Conservation (phyloP, 2,113 vertebrate species). For the Oryzias woworae region DNA sequence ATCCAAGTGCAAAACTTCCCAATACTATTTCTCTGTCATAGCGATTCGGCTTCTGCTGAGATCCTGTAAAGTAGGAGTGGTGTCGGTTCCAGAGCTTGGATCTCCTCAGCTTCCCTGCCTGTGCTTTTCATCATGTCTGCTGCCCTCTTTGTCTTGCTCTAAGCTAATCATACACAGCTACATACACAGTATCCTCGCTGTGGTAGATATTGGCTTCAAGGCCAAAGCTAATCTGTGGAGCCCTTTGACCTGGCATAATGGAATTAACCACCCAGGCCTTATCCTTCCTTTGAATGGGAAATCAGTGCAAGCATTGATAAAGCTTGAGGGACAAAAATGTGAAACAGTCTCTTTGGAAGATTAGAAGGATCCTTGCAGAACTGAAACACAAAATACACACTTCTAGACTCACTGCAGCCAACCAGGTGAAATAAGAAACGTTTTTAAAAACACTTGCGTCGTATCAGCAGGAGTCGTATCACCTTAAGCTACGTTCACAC, state of each 20-base stretch:
- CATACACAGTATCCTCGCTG: slow-evolving; percentile 18
- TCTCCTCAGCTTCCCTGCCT: slow-evolving; percentile 13
- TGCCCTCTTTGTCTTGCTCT: slow-evolving; percentile 34
- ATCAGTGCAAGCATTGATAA: slow-evolving; percentile 21
- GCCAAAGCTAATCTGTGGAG: slow-evolving; percentile 46
- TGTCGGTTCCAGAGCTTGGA: neutral
- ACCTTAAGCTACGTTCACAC: too few species aligned
- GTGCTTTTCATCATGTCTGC: slow-evolving; percentile 22
- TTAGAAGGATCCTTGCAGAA: neutral
- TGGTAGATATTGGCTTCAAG: slow-evolving; percentile 33
- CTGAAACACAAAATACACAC: too few species aligned
- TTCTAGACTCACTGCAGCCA: too few species aligned
- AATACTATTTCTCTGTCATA: slow-evolving; percentile 28
- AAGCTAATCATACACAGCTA: slow-evolving; percentile 39
- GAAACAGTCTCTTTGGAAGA: neutral
- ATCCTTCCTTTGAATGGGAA: slow-evolving; percentile 28
- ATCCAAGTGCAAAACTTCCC: too few species aligned
- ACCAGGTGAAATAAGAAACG: too few species aligned
- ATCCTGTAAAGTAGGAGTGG: neutral
- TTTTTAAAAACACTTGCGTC: too few species aligned
- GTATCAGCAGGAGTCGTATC: too few species aligned
- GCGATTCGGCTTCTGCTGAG: neutral
- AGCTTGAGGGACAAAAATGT: neutral
- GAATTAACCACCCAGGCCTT: slow-evolving; percentile 47
- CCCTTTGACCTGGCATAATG: slow-evolving; percentile 52